Percentiles rank a stretch among this genome's conserved stretches.
phyloP scores from a whole-genome alignment of 2,888 invertebrate species.

The Tachina fera region DNA sequence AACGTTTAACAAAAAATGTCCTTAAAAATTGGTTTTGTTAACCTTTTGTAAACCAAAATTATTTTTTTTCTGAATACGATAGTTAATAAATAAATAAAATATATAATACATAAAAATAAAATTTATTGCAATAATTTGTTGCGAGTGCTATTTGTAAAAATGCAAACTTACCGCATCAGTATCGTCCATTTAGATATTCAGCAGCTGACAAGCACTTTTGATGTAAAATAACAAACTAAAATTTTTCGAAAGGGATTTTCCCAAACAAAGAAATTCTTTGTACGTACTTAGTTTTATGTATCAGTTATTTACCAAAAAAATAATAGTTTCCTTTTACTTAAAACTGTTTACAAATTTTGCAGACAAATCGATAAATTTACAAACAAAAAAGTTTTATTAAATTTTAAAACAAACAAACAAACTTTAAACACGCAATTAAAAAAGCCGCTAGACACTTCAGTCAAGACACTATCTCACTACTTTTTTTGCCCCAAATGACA shows the following conservation, averaged over 20 bases:
- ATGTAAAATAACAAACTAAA: neutral
- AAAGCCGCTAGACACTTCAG: constrained; percentile 41
- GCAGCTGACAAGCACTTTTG: constrained; percentile 24
- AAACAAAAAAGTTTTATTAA: neutral
- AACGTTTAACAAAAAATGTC: no score
- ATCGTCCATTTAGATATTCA: constrained; percentile 68
- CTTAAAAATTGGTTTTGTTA: no score
- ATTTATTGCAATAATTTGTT: neutral
- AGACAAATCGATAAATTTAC: constrained; percentile 70
- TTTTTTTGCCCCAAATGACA: constrained; percentile 29
- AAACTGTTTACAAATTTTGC: constrained; percentile 31
- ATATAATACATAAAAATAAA: neutral
- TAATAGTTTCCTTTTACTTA: constrained; percentile 15
- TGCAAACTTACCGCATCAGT: constrained; percentile 74
- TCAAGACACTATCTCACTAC: constrained; percentile 2
- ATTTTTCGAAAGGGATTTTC: constrained; percentile 51
- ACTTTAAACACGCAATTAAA: constrained; percentile 60
- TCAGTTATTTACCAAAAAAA: neutral
- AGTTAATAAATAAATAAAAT: no score
- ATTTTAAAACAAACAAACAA: constrained; percentile 14
- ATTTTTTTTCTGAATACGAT: no score
- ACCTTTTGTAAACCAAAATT: no score
- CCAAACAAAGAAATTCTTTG: constrained; percentile 21
- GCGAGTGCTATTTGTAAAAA: constrained; percentile 6
- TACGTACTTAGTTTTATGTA: neutral